Base-by-base conservation (phyloP, 2,797 vertebrate species). In the Pseudocheirus occidentalis region DNA sequence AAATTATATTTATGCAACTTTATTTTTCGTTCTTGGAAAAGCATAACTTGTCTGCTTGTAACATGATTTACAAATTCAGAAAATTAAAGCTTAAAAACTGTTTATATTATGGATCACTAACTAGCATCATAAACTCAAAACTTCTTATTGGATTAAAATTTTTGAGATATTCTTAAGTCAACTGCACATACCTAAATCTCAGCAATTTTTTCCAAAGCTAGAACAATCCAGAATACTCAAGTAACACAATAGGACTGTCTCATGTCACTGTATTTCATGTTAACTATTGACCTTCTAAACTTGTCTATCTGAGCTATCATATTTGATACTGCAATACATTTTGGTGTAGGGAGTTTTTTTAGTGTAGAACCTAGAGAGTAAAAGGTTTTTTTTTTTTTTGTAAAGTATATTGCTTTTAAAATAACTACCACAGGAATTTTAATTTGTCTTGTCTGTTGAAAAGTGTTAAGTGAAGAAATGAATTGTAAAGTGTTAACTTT, bases 401-500 rank as follows among this genome's bases (percentile, higher is more conserved):
- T 50, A 90, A 96, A 95, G 87, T 96, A 55, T 0, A 29, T 92
- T 95, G 91, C 16, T 93, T 95, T 95, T 66, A 89, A 13, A 14
- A 94, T 62, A 91, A 92, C 6, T 92, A 93, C 93, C 91, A 93
- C 24, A 91, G 34, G 58, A 24, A 21, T 90, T 58, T 96, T 97
- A 95, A 59, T 93, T 87, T 96, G 4, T 91, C 34, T 93, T 91
- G 28, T 94, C 12, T 90, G 0, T 56, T 96, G 16, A 96, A 29
- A 95, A 94, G 94, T 91, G 14, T 92, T 18, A 24, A 59, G 7
- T 90, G 54, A 94, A 92, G 50, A 52, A 59, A 1, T 87, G 90
- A 95, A 57, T 93, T 58, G 29, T 92, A 81, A 90, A 62, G 13
- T 95, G 54, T 96, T 96, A 57, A 29, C 92, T 93, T 96, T 97